Conservation (phyloP, 2,888 invertebrate genomes). For the Drosophila nr. perissopoda region DNA sequence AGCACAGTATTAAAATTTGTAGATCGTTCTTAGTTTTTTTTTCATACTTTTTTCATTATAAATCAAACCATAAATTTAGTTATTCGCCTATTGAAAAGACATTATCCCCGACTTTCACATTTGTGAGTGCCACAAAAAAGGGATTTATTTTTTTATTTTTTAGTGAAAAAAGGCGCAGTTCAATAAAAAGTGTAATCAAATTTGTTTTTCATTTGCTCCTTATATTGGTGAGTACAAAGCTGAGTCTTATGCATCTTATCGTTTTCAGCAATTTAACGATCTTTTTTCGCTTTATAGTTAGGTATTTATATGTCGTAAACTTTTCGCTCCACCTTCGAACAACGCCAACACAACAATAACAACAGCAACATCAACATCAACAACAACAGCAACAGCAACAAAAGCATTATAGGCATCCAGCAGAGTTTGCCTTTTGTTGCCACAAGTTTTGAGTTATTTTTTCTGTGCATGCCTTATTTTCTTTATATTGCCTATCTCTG, state of each 20-base stretch:
- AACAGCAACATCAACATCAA: constrained; percentile 20
- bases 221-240: neutral
- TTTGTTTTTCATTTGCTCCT: neutral
- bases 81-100: neutral
- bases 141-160: neutral
- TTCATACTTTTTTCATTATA: neutral
- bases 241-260: neutral
- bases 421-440: constrained; percentile 73
- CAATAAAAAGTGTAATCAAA: neutral
- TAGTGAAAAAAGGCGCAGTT: neutral
- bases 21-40: neutral
- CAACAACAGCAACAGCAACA: constrained; percentile 17
- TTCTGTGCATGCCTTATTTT: constrained; percentile 63
- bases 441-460: constrained; percentile 79
- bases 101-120: neutral
- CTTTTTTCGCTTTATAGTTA: neutral
- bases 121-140: neutral
- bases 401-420: constrained; percentile 49
- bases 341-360: constrained; percentile 3
- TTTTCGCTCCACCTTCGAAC: constrained; percentile 31
- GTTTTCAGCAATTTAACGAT: constrained; percentile 10
- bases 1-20: neutral
- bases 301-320: constrained; percentile 28
- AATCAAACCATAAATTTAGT: neutral
- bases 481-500: constrained; percentile 62